Evolutionary conservation across 2,113 vertebrate species (phyloP).

Genomic region (Marcusenius ussheri): DNA sequence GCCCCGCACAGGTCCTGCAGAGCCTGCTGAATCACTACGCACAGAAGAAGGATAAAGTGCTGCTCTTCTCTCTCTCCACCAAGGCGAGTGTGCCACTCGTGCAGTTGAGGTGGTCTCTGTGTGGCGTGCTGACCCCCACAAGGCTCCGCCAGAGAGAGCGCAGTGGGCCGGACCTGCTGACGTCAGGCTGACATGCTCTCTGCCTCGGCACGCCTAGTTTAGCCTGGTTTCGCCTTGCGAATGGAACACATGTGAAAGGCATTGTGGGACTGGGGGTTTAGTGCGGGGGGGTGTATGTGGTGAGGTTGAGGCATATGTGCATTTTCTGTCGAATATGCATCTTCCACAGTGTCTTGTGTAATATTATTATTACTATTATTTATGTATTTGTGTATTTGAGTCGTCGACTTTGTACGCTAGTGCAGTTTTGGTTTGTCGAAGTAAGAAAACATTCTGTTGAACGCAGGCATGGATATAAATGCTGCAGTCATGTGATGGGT

Average conservation of each 20-base stretch:
- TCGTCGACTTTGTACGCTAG: not conserved
- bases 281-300: not conserved
- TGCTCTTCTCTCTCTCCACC: conserved; percentile 90
- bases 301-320: not conserved
- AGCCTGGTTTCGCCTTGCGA: not conserved
- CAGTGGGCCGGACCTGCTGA: not conserved
- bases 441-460: not conserved
- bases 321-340: not conserved
- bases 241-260: not conserved
- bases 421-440: not conserved
- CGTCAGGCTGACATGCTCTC: conserved; percentile 19
- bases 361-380: not conserved
- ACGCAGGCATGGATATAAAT: not conserved
- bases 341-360: not conserved
- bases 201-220: not conserved
- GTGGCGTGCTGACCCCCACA: not conserved
- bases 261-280: not conserved
- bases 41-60: conserved; percentile 80
- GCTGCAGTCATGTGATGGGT: not conserved
- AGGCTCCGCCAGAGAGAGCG: not conserved
- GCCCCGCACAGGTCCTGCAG: conserved; percentile 73
- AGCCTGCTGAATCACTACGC: conserved; percentile 77
- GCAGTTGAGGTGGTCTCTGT: not conserved
- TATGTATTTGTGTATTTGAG: not conserved
- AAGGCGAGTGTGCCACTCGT: conserved; percentile 65